phyloP scores from a whole-genome alignment of 2,113 vertebrate genomes.

The Phaetusa simplex region DNA sequence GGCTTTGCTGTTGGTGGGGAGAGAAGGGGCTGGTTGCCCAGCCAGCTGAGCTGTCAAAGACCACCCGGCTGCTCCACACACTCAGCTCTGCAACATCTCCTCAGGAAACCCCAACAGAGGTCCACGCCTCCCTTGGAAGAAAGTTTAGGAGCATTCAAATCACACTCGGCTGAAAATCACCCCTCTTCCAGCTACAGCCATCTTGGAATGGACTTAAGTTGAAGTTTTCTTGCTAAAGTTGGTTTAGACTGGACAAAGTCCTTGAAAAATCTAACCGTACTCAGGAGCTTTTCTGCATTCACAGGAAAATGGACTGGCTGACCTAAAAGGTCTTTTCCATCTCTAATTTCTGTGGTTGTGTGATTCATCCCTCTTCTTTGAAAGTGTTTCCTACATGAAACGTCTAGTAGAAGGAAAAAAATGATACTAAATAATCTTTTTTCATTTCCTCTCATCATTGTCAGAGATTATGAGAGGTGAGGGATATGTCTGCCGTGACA shows the following conservation, averaged over 20 bases:
- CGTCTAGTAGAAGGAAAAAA: background rate
- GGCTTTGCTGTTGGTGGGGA: background rate
- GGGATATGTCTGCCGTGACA: constrained; percentile 2
- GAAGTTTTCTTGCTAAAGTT: background rate
- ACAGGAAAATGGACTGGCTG: constrained; percentile 37
- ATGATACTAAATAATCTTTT: constrained; percentile 39
- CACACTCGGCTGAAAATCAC: background rate
- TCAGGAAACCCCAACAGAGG: background rate
- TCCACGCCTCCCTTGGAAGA: background rate
- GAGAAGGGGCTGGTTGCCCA: background rate
- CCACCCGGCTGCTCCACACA: fast-evolving
- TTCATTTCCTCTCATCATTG: constrained; percentile 52
- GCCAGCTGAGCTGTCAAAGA: background rate
- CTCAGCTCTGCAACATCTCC: background rate
- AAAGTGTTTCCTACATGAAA: constrained; percentile 28
- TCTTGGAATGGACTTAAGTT: background rate
- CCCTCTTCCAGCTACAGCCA: background rate
- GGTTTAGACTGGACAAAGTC: constrained; percentile 8
- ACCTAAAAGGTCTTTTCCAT: constrained; percentile 52
- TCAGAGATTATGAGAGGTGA: constrained; percentile 40
- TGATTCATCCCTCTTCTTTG: constrained; percentile 53
- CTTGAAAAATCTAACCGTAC: background rate
- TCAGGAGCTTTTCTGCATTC: constrained; percentile 22
- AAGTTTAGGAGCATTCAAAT: background rate
- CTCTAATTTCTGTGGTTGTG: constrained; percentile 53